A percentile compares a stretch with the other conserved stretches of the same genome.
Conservation (phyloP, 1,140 invertebrate genomes). For the Drosophila repleta region DNA sequence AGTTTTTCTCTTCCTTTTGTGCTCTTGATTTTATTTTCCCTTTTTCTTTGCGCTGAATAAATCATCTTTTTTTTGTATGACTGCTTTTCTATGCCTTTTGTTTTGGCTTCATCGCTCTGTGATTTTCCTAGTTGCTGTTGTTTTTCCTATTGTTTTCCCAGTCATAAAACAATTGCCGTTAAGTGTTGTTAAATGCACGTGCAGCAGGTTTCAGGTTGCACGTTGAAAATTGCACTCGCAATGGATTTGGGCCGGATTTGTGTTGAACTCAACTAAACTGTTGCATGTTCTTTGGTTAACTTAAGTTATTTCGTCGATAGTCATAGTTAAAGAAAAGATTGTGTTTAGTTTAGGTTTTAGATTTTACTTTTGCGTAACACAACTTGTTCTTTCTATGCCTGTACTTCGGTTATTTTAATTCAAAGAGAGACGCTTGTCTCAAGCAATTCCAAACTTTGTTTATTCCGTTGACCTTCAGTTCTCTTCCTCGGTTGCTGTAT, state of each 20-base stretch:
- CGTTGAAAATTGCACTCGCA: conserved; percentile 24
- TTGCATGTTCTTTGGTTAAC: conserved; percentile 37
- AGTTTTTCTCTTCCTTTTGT: conserved; percentile 41
- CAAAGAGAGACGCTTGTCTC: too few species aligned
- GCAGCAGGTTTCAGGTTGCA: conserved; percentile 27
- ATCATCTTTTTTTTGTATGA: conserved; percentile 43
- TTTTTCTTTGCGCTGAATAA: conserved; percentile 59
- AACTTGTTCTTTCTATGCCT: too few species aligned
- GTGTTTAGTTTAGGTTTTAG: too few species aligned
- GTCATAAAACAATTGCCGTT: conserved; percentile 79
- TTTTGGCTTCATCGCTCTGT: conserved; percentile 41
- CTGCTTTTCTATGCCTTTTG: conserved; percentile 29
- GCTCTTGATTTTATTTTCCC: not conserved
- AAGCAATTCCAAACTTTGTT: too few species aligned
- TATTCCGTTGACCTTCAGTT: too few species aligned
- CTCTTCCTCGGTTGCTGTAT: too few species aligned
- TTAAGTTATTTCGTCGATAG: too few species aligned
- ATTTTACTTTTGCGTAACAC: too few species aligned
- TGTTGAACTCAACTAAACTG: conserved; percentile 34
- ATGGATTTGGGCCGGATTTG: conserved; percentile 19
- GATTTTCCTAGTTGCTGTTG: conserved; percentile 48
- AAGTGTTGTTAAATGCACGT: conserved; percentile 70
- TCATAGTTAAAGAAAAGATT: too few species aligned
- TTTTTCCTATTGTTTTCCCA: conserved; percentile 30
- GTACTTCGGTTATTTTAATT: too few species aligned